Evolutionary conservation across 53 echinoderm and acorn worm genomes (phyloP).

Genomic region (Echinarachnius parma): DNA sequence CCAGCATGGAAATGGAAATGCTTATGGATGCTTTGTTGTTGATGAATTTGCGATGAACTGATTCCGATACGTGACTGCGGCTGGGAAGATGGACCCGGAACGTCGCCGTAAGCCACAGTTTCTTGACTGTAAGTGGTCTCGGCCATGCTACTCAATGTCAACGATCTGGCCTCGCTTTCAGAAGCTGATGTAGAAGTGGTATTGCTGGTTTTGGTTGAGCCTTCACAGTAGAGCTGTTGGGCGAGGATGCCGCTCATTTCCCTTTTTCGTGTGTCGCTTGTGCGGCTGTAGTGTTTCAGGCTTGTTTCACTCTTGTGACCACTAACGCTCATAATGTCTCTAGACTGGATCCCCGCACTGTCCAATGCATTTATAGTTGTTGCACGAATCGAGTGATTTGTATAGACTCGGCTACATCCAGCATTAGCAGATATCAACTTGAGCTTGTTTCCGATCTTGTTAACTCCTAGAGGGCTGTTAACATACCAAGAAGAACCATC

Average conservation of each 20-base stretch:
- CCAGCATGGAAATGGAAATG: conserved; percentile 2
- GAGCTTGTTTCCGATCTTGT: conserved; percentile 57
- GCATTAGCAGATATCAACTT: conserved; percentile 56
- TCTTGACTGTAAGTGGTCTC: neutral
- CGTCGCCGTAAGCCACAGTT: neutral
- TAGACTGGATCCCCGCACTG: conserved; percentile 31
- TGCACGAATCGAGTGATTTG: conserved; percentile 53
- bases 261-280: neutral
- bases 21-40: neutral
- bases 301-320: conserved; percentile 11
- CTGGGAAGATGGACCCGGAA: too few species aligned
- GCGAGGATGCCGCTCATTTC: too few species aligned
- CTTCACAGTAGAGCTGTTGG: conserved; percentile 1
- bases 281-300: neutral
- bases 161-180: neutral
- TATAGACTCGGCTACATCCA: conserved; percentile 61
- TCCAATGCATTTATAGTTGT: conserved; percentile 47
- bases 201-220: neutral
- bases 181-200: neutral
- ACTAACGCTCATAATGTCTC: conserved; percentile 36
- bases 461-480: conserved; percentile 64
- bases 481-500: conserved; percentile 48
- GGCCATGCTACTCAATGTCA: neutral
- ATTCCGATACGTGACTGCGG: neutral
- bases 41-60: conserved; percentile 2